phyloP scores from a whole-genome alignment of 1,140 invertebrate genomes.

The Brachionus rotundiformis region DNA sequence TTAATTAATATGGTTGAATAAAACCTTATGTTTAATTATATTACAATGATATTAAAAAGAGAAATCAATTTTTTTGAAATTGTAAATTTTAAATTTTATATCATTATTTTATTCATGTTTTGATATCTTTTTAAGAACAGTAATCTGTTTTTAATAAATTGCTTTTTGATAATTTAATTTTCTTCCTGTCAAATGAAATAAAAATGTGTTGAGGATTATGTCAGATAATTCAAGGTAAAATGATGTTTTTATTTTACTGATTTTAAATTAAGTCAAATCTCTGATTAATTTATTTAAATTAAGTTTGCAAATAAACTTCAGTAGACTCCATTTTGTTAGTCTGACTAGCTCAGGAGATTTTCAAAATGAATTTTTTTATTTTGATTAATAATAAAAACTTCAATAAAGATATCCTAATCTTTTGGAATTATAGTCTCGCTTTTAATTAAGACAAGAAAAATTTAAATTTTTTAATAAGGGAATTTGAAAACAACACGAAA shows the following conservation, averaged over 20 bases:
- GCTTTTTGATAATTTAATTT: neutral
- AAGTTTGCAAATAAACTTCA: neutral
- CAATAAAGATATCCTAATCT: constrained; percentile 43
- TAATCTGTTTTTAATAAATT: neutral
- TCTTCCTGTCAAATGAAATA: neutral
- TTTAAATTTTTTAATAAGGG: constrained; percentile 28
- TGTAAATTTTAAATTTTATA: neutral
- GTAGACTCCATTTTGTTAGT: neutral
- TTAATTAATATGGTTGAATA: no score
- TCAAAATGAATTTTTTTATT: constrained; percentile 10
- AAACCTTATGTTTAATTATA: no score
- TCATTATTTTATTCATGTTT: neutral
- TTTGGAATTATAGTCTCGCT: constrained; percentile 20
- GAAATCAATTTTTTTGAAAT: neutral
- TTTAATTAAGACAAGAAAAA: constrained; percentile 51
- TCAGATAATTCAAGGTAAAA: neutral
- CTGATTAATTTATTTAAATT: constrained; percentile 21
- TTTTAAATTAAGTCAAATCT: constrained; percentile 1
- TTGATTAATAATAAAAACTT: constrained; percentile 44
- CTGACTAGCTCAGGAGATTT: neutral
- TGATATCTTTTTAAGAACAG: neutral
- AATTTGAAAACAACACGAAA: constrained; percentile 19
- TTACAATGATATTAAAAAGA: no score
- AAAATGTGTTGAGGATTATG: neutral
- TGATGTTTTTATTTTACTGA: constrained; percentile 9